Evolutionary conservation across 2,888 invertebrate genomes (phyloP), one percentile per base, ranked within the genome.

Genomic region (Zele albiditarsus): DNA sequence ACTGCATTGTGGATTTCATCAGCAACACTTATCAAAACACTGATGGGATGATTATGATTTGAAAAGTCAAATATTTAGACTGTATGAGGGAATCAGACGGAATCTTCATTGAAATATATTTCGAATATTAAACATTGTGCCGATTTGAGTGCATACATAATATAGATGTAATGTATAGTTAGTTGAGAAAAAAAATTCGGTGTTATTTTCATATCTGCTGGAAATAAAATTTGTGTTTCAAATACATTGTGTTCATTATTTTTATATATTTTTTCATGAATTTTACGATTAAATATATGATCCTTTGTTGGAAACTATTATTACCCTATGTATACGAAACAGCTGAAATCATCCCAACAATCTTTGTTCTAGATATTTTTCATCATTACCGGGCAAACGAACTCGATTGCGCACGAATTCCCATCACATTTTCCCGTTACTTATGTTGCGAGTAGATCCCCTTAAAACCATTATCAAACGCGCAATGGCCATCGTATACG

Each of bases 351-450:
- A 14, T 46, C n/a, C n/a, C 4, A 20, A 53, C n/a, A 53, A 53
- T 53, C 23, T 23, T 53, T 53, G 53, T 20, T 23, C n/a, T 5
- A 53, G 8, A 5, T 53, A 5, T 53, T 46, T 3, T 20, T n/a
- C 4, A 20, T 76, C 74, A 78, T 80, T 80, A 80, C 79, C 78
- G 79, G 78, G 76, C 78, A 75, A 78, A 78, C 78, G 79, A 80
- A 80, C 77, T 78, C 73, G n/a, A 46, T 53, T 20, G 53, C 73
- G 63, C 76, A 74, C 69, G 38, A 63, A 53, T 73, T 53, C 57
- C 63, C 69, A 67, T 70, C 69, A 33, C 60, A n/a, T 62, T 67
- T 53, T 20, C 5, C 53, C 20, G 20, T 53, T 53, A 53, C 53
- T 53, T 53, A 3, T 23, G 20, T 53, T 20, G 20, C 53, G 10